phyloP scores from a whole-genome alignment of 2,888 invertebrate species.

The Drosophila recens region DNA sequence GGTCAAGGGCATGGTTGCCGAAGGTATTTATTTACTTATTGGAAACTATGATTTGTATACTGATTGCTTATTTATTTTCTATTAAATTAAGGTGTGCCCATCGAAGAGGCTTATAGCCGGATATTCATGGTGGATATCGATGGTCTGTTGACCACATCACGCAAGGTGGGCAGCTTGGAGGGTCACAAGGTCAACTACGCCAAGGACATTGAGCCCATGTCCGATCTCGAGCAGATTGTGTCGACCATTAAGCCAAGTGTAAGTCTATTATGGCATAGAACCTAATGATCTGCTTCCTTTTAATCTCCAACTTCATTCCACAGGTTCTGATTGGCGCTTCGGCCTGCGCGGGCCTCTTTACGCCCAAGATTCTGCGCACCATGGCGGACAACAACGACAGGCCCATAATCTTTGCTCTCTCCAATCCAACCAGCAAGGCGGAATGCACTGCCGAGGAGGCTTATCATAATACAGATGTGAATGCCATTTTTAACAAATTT shows the following conservation, averaged over 20 bases:
- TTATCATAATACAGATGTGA: conserved; percentile 95
- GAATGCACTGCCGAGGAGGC: conserved; percentile 99
- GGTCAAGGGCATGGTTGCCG: conserved; percentile 94
- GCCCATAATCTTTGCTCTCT: conserved; percentile 98
- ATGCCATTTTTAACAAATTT: conserved; percentile 66
- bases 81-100: conserved; percentile 83
- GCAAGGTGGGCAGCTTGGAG: conserved; percentile 88
- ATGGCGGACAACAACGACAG: conserved; percentile 95
- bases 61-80: neutral
- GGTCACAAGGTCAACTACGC: conserved; percentile 91
- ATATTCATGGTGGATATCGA: conserved; percentile 98
- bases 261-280: conserved; percentile 69
- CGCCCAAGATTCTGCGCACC: conserved; percentile 91
- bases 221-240: conserved; percentile 92
- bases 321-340: conserved; percentile 91
- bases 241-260: conserved; percentile 95
- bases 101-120: conserved; percentile 91
- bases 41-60: neutral
- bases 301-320: neutral
- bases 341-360: conserved; percentile 96
- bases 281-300: no score
- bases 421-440: conserved; percentile 98
- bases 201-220: conserved; percentile 92
- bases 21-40: conserved; percentile 75
- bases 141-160: conserved; percentile 92